A percentile compares a stretch with the other conserved stretches of the same genome.
These are phyloP conservation scores for Drosophila pseudotakahashii DNA, from an alignment of 2,888 invertebrate genomes.

Conservation along the genomic window DNA sequence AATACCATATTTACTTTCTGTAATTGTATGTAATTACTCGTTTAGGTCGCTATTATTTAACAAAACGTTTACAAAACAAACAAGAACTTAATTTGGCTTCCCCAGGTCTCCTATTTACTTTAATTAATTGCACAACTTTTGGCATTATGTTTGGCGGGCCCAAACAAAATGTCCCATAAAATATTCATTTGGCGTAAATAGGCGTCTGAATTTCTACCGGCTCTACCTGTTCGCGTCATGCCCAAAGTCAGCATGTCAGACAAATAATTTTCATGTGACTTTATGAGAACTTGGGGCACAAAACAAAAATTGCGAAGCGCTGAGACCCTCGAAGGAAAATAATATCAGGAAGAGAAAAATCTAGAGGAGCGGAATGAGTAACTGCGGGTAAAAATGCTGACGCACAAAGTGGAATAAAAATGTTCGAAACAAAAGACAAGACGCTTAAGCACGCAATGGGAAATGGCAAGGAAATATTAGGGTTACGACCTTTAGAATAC, in stretches of 20 bases:
- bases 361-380: slow-evolving; percentile 28
- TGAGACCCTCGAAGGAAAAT: slow-evolving; percentile 7
- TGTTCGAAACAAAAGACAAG: slow-evolving; percentile 68
- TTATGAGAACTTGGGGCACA: slow-evolving; percentile 52
- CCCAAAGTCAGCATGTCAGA: slow-evolving; percentile 61
- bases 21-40: slow-evolving; percentile 1
- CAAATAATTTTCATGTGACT: slow-evolving; percentile 75
- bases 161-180: slow-evolving; percentile 66
- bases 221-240: slow-evolving; percentile 21
- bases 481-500: slow-evolving; percentile 20
- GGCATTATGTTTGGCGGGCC: slow-evolving; percentile 35
- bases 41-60: background rate
- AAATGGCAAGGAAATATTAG: slow-evolving; percentile 23
- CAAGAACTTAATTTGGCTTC: background rate
- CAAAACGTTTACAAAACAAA: slow-evolving; percentile 1
- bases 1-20: background rate
- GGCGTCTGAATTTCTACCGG: slow-evolving; percentile 29
- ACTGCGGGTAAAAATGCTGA: slow-evolving; percentile 44
- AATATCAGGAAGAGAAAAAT: slow-evolving; percentile 22
- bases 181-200: slow-evolving; percentile 70
- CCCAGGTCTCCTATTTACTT: slow-evolving; percentile 25
- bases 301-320: slow-evolving; percentile 21
- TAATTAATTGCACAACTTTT: slow-evolving; percentile 60
- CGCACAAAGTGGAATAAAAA: slow-evolving; percentile 50
- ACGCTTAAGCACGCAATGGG: slow-evolving; percentile 66